Evolutionary conservation across 2,888 invertebrate species (phyloP).

Genomic region (Craniophora ligustri): DNA sequence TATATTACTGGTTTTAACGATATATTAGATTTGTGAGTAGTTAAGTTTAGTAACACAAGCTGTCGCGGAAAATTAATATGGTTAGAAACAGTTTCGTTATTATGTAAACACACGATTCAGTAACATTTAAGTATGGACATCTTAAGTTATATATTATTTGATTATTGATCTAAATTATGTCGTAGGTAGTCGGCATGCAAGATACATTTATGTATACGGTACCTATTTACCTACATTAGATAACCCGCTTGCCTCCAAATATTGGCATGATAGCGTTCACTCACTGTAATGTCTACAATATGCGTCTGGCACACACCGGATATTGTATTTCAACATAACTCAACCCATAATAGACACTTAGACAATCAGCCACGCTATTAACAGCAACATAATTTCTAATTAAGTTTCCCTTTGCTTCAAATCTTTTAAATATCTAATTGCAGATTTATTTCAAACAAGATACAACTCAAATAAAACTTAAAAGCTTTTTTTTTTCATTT

Average conservation of each 20-base stretch:
- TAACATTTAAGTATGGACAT: background rate
- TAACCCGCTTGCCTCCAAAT: background rate
- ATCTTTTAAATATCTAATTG: too few relatives aligned
- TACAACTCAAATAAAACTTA: too few relatives aligned
- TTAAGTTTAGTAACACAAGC: constrained; percentile 38
- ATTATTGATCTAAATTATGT: background rate
- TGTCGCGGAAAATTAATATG: constrained; percentile 46
- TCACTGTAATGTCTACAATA: background rate
- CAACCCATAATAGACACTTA: background rate
- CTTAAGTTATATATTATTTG: background rate
- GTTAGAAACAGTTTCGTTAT: constrained; percentile 31
- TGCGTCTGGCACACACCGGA: background rate
- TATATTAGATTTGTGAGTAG: constrained; percentile 54
- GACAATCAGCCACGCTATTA: background rate
- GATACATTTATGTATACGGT: too few relatives aligned
- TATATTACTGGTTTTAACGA: constrained; percentile 44
- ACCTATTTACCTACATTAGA: background rate
- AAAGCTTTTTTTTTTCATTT: too few relatives aligned
- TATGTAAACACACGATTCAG: background rate
- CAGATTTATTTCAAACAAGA: too few relatives aligned
- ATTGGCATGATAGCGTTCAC: constrained; percentile 7
- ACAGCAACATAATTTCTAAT: background rate
- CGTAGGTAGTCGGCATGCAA: background rate
- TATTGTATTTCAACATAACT: constrained; percentile 4
- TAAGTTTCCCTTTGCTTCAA: too few relatives aligned